Percentiles rank a stretch among this genome's conserved stretches.
phyloP scores from a whole-genome alignment of 2,797 vertebrate species.

The Amblyraja radiata region DNA sequence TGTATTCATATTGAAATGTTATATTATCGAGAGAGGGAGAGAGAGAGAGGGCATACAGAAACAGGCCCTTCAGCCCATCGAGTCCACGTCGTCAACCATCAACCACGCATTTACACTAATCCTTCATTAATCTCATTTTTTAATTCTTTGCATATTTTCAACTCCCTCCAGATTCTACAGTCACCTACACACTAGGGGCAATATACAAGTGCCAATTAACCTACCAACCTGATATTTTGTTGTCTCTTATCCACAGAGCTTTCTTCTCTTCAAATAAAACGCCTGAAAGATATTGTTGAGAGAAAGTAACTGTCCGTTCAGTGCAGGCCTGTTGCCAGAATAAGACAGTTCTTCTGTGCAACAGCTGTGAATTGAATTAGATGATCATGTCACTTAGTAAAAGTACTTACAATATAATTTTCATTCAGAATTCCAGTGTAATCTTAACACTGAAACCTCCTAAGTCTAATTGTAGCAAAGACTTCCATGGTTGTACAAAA shows the following conservation, averaged over 20 bases:
- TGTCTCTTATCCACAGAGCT: neutral
- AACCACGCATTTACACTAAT: no score
- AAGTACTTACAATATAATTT: neutral
- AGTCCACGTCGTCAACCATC: no score
- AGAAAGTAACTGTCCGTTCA: neutral
- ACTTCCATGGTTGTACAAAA: neutral
- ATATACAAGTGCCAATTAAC: no score
- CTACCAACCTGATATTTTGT: neutral
- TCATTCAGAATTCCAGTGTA: neutral
- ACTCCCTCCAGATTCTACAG: no score
- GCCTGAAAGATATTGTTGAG: neutral
- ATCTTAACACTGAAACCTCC: neutral
- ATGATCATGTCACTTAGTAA: slow-evolving; percentile 11
- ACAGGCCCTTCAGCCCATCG: no score
- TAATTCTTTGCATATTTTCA: no score
- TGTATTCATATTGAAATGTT: neutral
- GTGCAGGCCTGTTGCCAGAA: neutral
- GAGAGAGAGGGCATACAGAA: no score
- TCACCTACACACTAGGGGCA: no score
- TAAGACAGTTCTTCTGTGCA: neutral
- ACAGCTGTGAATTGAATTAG: neutral
- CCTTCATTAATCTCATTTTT: no score
- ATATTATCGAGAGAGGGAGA: neutral
- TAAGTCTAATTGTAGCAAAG: neutral
- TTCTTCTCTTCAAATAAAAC: neutral